Base-by-base conservation (phyloP, 1,140 invertebrate genomes). In the Hylyphantes graminicola region DNA sequence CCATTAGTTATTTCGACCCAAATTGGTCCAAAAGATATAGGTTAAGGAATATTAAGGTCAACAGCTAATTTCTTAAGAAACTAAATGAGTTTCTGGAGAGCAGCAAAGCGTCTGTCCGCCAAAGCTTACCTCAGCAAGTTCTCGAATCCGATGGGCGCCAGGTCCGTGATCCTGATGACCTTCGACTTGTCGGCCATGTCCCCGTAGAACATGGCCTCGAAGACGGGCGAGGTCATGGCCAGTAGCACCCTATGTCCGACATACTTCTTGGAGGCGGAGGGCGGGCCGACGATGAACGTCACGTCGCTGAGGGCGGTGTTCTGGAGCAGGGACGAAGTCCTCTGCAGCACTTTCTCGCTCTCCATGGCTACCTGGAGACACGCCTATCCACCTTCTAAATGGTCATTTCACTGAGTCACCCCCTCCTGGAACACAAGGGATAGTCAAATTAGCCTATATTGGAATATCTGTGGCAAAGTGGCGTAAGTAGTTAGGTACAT, bases 151-250 rank as follows among this genome's bases (percentile, higher is more conserved):
- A 88, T 88, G n/a, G 88, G 88, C 12, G 87, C 88, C 13, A 88
- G 55, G 73, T 88, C 88, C 7, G 88, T 86, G 17, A 88, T 87
- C n/a, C 88, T 86, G 61, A 88, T 88, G 17, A 88, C 87, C 85
- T 88, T 88, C 35, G 86, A 87, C 65, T 88, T 88, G 83, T 88
- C 88, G n/a, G 88, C 88, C 88, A 88, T 88, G 72, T 88, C 88
- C 7, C 88, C 88, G 57, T 88, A 88, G 72, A 88, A 88, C 87
- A 88, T 88, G 67, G 88, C 86, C 64, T 88, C 88, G 80, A 88
- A 88, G 50, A 88, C 88, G 15, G 87, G 76, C 0, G 87, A 87
- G 15, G 88, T 88, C 88, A 88, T 88, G 17, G 88, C 88, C 73
- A 88, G 72, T 21, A 88, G 83, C 0, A 88, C 88, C 53, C 88